Percentiles rank a stretch among this genome's conserved stretches.
These are phyloP conservation scores for Adelognathus sp. DNA, from an alignment of 2,888 invertebrate species.

Conservation along the genomic window DNA sequence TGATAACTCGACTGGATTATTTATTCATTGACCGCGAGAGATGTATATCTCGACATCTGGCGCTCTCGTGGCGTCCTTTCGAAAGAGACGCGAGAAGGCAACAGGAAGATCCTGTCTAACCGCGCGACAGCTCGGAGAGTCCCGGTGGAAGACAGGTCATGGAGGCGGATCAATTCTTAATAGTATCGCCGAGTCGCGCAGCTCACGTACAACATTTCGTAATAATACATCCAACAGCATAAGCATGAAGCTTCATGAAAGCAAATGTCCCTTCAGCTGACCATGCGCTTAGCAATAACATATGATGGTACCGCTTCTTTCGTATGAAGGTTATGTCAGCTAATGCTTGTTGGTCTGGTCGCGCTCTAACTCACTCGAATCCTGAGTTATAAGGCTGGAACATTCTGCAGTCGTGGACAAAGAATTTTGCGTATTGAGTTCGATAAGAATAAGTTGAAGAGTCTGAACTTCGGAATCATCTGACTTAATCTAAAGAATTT, in stretches of 20 bases:
- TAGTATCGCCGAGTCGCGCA: neutral
- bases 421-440: too few species aligned
- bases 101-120: slow-evolving; percentile 13
- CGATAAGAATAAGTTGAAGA: too few species aligned
- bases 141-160: slow-evolving; percentile 12
- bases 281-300: neutral
- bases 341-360: too few species aligned
- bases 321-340: too few species aligned
- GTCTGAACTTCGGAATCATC: too few species aligned
- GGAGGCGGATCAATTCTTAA: slow-evolving; percentile 6
- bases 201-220: neutral
- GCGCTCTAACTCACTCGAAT: too few species aligned
- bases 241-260: neutral
- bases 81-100: slow-evolving; percentile 13
- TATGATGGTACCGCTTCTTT: neutral
- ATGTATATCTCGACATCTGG: slow-evolving; percentile 21
- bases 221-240: neutral
- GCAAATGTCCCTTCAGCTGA: neutral
- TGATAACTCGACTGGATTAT: slow-evolving; percentile 31
- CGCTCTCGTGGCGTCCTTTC: neutral
- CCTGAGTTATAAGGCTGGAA: too few species aligned
- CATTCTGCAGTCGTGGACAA: too few species aligned
- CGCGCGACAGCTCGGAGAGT: neutral
- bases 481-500: too few species aligned
- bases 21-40: slow-evolving; percentile 31